A percentile compares a stretch with the other conserved stretches of the same genome.
Conservation (phyloP, 1,140 invertebrate species). For the Lepidurus packardi region DNA sequence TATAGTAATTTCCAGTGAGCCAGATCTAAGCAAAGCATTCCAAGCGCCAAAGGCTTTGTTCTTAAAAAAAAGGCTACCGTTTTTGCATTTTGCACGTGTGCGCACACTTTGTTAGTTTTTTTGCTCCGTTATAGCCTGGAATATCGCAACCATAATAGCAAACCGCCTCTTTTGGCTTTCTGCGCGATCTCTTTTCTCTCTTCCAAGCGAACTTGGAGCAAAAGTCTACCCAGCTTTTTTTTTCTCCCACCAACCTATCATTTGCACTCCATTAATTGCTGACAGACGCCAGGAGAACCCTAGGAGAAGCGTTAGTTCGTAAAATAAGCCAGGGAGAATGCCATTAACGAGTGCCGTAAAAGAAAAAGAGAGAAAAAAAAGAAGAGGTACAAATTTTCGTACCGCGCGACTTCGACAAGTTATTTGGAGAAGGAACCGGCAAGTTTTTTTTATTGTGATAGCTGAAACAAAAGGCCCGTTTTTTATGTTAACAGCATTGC, state of each 20-base stretch:
- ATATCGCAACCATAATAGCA: neutral
- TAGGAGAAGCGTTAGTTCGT: constrained; percentile 2
- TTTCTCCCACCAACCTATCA: neutral
- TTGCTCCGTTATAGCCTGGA: neutral
- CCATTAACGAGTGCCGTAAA: constrained; percentile 14
- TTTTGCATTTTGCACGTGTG: neutral
- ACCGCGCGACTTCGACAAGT: constrained; percentile 13
- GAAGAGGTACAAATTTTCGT: constrained; percentile 1
- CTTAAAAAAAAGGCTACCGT: neutral
- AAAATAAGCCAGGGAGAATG: constrained; percentile 11
- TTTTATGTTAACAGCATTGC: constrained; percentile 16
- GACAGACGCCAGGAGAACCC: neutral
- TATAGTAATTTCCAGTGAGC: too few species aligned
- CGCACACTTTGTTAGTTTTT: neutral
- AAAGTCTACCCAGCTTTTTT: neutral
- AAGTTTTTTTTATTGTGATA: neutral
- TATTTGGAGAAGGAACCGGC: constrained; percentile 15
- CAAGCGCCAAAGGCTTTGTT: neutral
- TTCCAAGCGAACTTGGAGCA: neutral
- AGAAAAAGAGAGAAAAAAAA: neutral
- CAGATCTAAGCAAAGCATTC: too few species aligned
- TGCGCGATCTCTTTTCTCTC: neutral
- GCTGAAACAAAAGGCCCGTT: constrained; percentile 13
- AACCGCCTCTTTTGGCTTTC: constrained; percentile 19
- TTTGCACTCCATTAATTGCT: constrained; percentile 22